These are phyloP conservation scores for Setophaga petechia DNA, from an alignment of 2,113 vertebrate species.

Conservation along the genomic window DNA sequence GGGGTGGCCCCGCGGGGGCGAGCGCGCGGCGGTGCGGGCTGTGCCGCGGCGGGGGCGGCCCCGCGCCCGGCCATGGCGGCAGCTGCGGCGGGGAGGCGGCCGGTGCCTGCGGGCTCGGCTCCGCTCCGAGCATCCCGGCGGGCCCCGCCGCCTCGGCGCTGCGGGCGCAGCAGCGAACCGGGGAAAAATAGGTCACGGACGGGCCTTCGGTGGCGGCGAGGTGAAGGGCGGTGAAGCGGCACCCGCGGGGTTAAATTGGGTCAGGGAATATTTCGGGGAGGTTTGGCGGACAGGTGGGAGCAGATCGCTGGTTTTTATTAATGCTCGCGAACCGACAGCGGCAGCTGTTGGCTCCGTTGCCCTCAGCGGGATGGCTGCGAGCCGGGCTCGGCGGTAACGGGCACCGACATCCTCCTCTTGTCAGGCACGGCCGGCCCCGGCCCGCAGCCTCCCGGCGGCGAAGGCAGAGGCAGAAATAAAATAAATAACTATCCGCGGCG, in stretches of 20 bases:
- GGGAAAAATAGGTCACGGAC: neutral
- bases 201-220: neutral
- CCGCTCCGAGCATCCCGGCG: neutral
- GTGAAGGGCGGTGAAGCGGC: neutral
- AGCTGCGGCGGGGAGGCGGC: too few species aligned
- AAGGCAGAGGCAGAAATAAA: neutral
- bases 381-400: neutral
- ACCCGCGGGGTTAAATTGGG: neutral
- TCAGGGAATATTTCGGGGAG: neutral
- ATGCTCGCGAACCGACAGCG: neutral
- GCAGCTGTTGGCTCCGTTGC: conserved; percentile 14
- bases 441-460: neutral
- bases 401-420: neutral
- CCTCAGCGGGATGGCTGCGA: neutral
- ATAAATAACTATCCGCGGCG: neutral
- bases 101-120: neutral
- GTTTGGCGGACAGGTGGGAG: neutral
- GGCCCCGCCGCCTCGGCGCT: neutral
- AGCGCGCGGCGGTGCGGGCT: neutral
- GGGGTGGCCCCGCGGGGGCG: neutral
- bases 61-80: neutral
- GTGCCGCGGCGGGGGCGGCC: neutral
- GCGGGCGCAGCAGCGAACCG: neutral
- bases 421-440: neutral
- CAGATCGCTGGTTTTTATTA: neutral